A percentile compares a stretch with the other conserved stretches of the same genome.
These are phyloP conservation scores for Bos indicus DNA, from an alignment of 2,113 vertebrate genomes.

Conservation along the genomic window DNA sequence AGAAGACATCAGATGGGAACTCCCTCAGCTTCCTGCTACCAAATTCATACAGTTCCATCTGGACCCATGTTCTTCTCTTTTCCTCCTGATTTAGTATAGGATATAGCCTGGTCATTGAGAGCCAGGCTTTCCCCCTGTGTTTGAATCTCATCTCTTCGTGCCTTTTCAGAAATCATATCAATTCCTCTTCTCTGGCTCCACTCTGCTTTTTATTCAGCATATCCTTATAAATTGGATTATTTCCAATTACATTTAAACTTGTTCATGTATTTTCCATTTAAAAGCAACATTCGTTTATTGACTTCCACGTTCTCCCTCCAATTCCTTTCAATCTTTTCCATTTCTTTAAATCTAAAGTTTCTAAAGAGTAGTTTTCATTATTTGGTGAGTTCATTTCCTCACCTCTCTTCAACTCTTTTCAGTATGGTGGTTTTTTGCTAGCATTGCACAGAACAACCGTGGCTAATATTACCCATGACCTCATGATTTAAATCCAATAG, in stretches of 20 bases:
- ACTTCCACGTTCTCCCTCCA: background rate
- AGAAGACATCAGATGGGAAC: slow-evolving; percentile 69
- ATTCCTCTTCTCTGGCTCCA: background rate
- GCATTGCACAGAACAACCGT: background rate
- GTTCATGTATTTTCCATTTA: background rate
- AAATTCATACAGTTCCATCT: slow-evolving; percentile 23
- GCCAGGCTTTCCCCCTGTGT: background rate
- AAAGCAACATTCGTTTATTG: background rate
- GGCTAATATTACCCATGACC: background rate
- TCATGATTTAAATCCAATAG: slow-evolving; percentile 13
- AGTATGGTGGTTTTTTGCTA: background rate
- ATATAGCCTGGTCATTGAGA: background rate
- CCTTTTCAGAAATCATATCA: background rate
- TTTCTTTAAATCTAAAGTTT: background rate
- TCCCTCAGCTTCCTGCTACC: slow-evolving; percentile 51
- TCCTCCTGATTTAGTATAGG: background rate
- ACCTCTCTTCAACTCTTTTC: background rate
- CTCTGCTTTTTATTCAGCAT: background rate
- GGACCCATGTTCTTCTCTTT: background rate
- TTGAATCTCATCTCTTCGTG: background rate
- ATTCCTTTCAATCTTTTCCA: background rate
- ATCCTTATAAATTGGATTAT: background rate
- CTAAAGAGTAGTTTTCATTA: background rate
- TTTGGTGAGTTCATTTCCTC: background rate
- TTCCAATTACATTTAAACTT: background rate